Evolutionary conservation across 2,113 vertebrate species (phyloP).

Genomic region (Psittacara wagleri): DNA sequence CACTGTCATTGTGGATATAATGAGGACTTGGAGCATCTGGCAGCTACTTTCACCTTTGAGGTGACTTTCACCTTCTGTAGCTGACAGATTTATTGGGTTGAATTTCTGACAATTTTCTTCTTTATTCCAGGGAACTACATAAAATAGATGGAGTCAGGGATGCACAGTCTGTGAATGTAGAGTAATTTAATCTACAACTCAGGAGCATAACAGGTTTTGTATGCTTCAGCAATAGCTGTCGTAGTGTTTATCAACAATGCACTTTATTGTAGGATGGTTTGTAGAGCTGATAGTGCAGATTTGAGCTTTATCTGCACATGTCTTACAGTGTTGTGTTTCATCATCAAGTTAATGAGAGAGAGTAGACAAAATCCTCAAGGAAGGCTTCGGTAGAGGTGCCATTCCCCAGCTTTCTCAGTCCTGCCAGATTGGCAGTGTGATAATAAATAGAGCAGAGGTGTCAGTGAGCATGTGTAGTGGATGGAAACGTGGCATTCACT

Average conservation of each 20-base stretch:
- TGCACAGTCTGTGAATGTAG: neutral
- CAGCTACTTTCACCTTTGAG: neutral
- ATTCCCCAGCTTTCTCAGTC: neutral
- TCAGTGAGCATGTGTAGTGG: neutral
- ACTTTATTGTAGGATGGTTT: neutral
- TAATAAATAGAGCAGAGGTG: neutral
- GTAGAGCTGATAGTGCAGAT: neutral
- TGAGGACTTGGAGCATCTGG: neutral
- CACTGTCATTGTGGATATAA: neutral
- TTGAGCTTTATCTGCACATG: neutral
- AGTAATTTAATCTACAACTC: neutral
- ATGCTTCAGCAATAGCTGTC: neutral
- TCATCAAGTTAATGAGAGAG: neutral
- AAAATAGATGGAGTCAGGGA: neutral
- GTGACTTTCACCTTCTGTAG: neutral
- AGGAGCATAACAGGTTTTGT: neutral
- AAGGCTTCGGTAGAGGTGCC: neutral
- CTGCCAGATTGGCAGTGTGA: neutral
- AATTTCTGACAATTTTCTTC: neutral
- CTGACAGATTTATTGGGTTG: neutral
- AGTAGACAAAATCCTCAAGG: neutral
- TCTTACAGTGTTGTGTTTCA: neutral
- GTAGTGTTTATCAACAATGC: neutral
- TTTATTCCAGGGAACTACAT: neutral
- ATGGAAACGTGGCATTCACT: neutral